Evolutionary conservation across 1,140 invertebrate species (phyloP).

Genomic region (Bombus superbus): DNA sequence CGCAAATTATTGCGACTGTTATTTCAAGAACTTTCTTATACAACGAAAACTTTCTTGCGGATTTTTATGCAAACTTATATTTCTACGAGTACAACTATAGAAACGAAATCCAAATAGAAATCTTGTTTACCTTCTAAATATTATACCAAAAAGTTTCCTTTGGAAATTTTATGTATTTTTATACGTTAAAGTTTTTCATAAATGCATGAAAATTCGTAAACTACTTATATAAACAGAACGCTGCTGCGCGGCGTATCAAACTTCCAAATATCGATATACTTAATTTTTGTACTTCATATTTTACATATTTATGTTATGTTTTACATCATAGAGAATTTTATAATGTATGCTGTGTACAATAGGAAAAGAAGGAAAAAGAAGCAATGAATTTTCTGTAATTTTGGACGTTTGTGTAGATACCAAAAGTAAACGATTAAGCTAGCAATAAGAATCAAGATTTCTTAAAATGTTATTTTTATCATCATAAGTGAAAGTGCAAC

Average conservation of each 20-base stretch:
- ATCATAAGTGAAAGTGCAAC: background rate
- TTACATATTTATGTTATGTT: background rate
- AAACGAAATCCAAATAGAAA: background rate
- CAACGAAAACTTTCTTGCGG: background rate
- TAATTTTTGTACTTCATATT: conserved; percentile 47
- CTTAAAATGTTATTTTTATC: background rate
- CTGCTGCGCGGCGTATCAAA: background rate
- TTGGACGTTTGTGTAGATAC: background rate
- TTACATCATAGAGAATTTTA: background rate
- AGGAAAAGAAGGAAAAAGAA: background rate
- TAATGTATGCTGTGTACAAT: background rate
- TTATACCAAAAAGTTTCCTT: background rate
- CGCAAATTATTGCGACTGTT: background rate
- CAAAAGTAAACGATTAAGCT: background rate
- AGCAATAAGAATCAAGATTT: background rate
- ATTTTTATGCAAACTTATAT: background rate
- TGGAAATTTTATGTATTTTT: background rate
- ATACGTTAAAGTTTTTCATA: background rate
- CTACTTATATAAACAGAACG: background rate
- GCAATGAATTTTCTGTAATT: background rate
- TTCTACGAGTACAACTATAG: background rate
- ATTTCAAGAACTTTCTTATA: background rate
- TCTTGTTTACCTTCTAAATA: background rate
- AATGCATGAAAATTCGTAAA: background rate
- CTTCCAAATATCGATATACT: conserved; percentile 10